Base-by-base conservation (phyloP, 2,888 invertebrate genomes). In the Unio pictorum region DNA sequence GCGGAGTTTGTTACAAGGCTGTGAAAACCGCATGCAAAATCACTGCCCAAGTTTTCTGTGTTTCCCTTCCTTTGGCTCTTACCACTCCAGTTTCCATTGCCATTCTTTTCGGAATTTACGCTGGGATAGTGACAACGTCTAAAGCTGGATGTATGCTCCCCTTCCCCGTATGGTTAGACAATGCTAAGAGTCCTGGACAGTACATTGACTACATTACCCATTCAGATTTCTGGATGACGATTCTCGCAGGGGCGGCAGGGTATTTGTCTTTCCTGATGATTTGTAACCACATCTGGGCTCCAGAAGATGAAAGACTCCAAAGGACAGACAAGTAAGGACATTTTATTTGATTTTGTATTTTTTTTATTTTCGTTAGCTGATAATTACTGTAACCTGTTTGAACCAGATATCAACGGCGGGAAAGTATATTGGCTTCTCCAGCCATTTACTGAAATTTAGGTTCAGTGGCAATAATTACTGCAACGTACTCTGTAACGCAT, bases 101-200 rank as follows among this genome's bases (percentile, higher is more conserved):
- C 0, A 56, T 84, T 0, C 60, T 84, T 7, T 61, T 85, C 34
- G 77, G 81, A 7, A 80, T 82, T 45, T 81, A 81, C 65, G 72
- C 77, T 1, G 68, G 70, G 23, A 72, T 76, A 28, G 17, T 73
- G 0, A 67, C 71, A 94, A 0, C 98, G 55, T 93, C 94, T 1
- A 93, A 74, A 7, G 69, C 71, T 23, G 68, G 68, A 3, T 84
- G 84, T 64, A n/a, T 55, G 11, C 57, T 80, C 18, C 80, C 97
- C 73, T 97, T 97, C 0, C 91, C 98, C 18, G 96, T 95, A 91
- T 98, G 95, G 91, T 94, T 96, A 5, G 93, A 94, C 57, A 94
- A 93, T 81, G 94, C 64, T n/a, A 65, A 62, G 20, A 69, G 78
- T 54, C 54, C 68, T 2, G 55, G 55, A 7, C 71, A 74, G n/a